Evolutionary conservation across 2,888 invertebrate species (phyloP).

Genomic region (Chymomyza caudatula): DNA sequence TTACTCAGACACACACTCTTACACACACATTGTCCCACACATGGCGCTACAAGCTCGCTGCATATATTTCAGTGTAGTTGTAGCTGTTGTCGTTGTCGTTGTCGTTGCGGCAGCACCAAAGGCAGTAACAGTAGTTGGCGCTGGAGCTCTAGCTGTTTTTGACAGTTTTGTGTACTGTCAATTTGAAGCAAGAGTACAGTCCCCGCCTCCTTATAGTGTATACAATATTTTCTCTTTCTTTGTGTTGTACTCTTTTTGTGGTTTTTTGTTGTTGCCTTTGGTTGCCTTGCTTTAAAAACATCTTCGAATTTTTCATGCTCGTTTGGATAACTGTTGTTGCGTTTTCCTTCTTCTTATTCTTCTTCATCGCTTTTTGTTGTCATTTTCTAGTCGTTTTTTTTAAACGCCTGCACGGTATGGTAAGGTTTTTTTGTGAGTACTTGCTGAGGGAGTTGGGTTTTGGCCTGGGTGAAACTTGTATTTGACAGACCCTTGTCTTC

Average conservation of each 20-base stretch:
- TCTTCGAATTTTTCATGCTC: background rate
- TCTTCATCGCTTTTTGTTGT: conserved; percentile 11
- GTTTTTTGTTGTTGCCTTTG: background rate
- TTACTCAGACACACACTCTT: background rate
- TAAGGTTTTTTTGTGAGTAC: conserved; percentile 9
- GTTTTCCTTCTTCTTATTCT: conserved; percentile 14
- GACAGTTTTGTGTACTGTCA: conserved; percentile 70
- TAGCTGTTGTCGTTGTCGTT: background rate
- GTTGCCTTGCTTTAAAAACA: background rate
- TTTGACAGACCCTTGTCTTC: conserved; percentile 73
- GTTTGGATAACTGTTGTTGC: background rate
- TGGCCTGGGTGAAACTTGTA: conserved; percentile 53
- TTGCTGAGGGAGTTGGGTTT: background rate
- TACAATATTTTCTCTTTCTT: background rate
- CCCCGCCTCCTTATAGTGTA: background rate
- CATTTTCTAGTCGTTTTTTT: conserved; percentile 58
- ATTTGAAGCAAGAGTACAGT: conserved; percentile 51
- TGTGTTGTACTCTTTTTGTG: background rate
- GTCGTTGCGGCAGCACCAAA: background rate
- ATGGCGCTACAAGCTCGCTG: background rate
- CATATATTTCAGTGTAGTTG: too few species aligned
- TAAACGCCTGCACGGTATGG: background rate
- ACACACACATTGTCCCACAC: background rate
- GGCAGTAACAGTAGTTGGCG: conserved; percentile 14
- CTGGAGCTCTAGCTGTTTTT: conserved; percentile 45